Evolutionary conservation across 2,888 invertebrate genomes (phyloP).

Genomic region (Andrena marginata): DNA sequence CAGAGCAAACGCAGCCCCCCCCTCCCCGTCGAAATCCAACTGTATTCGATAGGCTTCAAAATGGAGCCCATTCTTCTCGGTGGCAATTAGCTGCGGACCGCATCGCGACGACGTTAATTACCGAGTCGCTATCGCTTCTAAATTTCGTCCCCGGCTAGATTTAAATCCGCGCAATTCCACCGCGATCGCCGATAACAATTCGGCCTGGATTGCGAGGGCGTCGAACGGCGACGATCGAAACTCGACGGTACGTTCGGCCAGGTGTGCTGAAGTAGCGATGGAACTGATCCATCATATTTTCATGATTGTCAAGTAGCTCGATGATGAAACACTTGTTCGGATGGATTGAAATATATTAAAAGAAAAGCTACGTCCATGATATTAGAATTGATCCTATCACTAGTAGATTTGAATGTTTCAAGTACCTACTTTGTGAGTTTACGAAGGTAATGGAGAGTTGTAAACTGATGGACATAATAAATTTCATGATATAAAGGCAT

Average conservation of each 20-base stretch:
- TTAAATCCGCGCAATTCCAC: slow-evolving; percentile 44
- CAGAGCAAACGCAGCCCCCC: not conserved
- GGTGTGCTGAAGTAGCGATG: too few species aligned
- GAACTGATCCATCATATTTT: too few species aligned
- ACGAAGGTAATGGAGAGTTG: too few species aligned
- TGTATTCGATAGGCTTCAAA: slow-evolving; percentile 6
- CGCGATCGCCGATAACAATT: slow-evolving; percentile 44
- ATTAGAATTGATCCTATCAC: too few species aligned
- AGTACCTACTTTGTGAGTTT: too few species aligned
- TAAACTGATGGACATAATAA: too few species aligned
- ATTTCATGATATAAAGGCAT: too few species aligned
- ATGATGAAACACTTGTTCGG: too few species aligned
- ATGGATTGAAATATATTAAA: too few species aligned
- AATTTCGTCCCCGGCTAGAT: slow-evolving; percentile 37
- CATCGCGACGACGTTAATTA: slow-evolving; percentile 36
- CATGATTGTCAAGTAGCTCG: too few species aligned
- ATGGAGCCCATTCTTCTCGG: slow-evolving; percentile 1
- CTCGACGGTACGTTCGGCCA: not conserved
- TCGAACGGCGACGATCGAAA: slow-evolving; percentile 26
- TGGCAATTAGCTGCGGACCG: slow-evolving; percentile 24
- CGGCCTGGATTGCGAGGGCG: slow-evolving; percentile 32
- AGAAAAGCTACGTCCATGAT: too few species aligned
- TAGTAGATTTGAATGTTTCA: too few species aligned
- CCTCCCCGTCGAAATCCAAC: slow-evolving; percentile 5
- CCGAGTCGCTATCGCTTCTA: slow-evolving; percentile 38